Percentiles rank a stretch among this genome's conserved stretches.
Evolutionary conservation across 2,888 invertebrate genomes (phyloP).

Genomic region (Anthrax anthrax): DNA sequence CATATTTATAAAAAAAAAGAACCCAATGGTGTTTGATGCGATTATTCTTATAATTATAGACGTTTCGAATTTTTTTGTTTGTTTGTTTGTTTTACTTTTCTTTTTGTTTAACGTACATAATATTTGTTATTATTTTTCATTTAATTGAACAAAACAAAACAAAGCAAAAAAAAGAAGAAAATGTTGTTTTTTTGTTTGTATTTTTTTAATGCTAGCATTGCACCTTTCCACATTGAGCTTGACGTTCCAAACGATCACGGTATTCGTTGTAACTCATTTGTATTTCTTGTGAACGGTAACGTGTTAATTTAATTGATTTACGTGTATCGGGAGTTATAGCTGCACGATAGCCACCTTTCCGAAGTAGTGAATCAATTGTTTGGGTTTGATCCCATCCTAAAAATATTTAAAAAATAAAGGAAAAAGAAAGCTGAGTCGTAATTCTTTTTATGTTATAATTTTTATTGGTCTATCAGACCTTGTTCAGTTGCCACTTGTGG

Average conservation of each 20-base stretch:
- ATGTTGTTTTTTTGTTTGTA: neutral
- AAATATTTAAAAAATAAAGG: slow-evolving; percentile 12
- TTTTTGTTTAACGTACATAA: no score
- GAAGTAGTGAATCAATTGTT: slow-evolving; percentile 91
- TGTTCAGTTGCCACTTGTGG: slow-evolving; percentile 97
- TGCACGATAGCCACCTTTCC: slow-evolving; percentile 94
- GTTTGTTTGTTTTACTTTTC: no score
- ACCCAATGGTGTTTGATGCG: no score
- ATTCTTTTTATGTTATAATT: neutral
- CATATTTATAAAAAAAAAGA: no score
- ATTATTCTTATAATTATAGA: no score
- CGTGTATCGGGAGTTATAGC: slow-evolving; percentile 76
- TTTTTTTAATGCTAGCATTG: slow-evolving; percentile 29
- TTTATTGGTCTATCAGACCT: slow-evolving; percentile 42
- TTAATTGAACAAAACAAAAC: no score
- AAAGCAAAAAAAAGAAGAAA: no score
- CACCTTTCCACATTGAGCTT: slow-evolving; percentile 29
- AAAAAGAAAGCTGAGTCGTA: neutral
- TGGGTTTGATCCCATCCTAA: slow-evolving; percentile 99
- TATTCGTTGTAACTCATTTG: slow-evolving; percentile 80
- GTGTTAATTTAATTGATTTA: slow-evolving; percentile 81
- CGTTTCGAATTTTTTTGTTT: no score
- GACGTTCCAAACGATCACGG: slow-evolving; percentile 31
- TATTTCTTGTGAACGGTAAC: slow-evolving; percentile 93
- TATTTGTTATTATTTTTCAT: no score